Evolutionary conservation across 1,140 invertebrate species (phyloP).

Genomic region (Tetranychus urticae): DNA sequence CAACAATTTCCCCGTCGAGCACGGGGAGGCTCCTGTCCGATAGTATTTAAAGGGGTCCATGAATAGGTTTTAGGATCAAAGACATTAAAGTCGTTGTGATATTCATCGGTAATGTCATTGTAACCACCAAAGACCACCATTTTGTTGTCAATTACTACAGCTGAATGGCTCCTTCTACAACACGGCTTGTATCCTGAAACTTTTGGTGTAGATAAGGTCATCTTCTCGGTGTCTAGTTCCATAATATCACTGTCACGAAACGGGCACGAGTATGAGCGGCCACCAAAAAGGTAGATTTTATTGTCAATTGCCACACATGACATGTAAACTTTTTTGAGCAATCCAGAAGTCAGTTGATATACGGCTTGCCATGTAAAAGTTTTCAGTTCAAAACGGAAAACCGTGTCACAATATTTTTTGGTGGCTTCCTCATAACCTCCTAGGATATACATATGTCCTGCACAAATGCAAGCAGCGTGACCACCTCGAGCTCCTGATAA

Average conservation of each 20-base stretch:
- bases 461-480: conserved; percentile 59
- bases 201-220: conserved; percentile 37
- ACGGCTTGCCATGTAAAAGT: conserved; percentile 43
- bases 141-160: conserved; percentile 44
- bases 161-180: conserved; percentile 61
- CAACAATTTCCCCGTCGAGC: conserved; percentile 51
- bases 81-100: conserved; percentile 55
- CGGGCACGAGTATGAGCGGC: conserved; percentile 43
- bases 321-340: conserved; percentile 60
- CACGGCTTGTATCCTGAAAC: conserved; percentile 31
- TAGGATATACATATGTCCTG: conserved; percentile 64
- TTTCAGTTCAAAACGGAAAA: conserved; percentile 44
- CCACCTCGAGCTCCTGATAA: conserved; percentile 45
- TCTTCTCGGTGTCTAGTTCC: conserved; percentile 41
- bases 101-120: conserved; percentile 40
- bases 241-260: conserved; percentile 50
- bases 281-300: conserved; percentile 65
- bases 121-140: conserved; percentile 73
- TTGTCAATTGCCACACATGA: conserved; percentile 43
- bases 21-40: conserved; percentile 35
- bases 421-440: conserved; percentile 58
- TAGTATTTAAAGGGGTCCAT: conserved; percentile 35
- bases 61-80: conserved; percentile 33
- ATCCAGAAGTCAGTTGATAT: conserved; percentile 30
- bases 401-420: conserved; percentile 50